These are phyloP conservation scores for Lissonota sp. DNA, from an alignment of 2,888 invertebrate genomes.

Conservation along the genomic window DNA sequence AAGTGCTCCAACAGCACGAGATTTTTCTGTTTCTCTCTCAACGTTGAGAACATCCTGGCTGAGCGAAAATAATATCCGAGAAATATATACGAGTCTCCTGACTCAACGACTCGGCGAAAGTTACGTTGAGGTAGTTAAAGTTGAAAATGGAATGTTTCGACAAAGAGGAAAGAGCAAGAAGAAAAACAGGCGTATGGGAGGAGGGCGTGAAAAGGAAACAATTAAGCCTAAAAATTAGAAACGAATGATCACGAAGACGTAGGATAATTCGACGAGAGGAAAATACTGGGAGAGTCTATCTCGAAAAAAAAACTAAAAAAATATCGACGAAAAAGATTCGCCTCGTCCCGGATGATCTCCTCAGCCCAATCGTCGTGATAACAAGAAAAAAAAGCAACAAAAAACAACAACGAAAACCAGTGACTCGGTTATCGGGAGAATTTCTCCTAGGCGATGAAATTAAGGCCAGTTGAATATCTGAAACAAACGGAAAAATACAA, in stretches of 20 bases:
- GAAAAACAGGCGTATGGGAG: neutral
- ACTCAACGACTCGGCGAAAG: slow-evolving; percentile 47
- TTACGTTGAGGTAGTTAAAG: slow-evolving; percentile 58
- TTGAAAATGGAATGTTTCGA: slow-evolving; percentile 34
- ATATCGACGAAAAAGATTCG: neutral
- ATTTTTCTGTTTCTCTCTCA: neutral
- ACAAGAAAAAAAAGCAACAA: neutral
- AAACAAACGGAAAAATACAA: slow-evolving; percentile 73
- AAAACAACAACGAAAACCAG: slow-evolving; percentile 25
- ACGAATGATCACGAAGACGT: slow-evolving; percentile 16
- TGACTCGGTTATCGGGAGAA: slow-evolving; percentile 56
- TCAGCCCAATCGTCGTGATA: slow-evolving; percentile 12
- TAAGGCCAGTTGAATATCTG: slow-evolving; percentile 77
- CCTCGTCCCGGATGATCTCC: no score
- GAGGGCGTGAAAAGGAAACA: neutral
- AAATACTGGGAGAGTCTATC: slow-evolving; percentile 16
- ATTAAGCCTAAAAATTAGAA: slow-evolving; percentile 3
- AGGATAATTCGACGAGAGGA: slow-evolving; percentile 36
- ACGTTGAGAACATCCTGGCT: slow-evolving; percentile 1
- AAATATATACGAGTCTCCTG: slow-evolving; percentile 4
- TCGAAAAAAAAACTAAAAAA: slow-evolving; percentile 2
- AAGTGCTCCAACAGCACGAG: no score
- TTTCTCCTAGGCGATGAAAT: slow-evolving; percentile 68
- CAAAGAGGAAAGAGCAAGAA: neutral
- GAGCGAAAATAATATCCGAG: slow-evolving; percentile 19